Evolutionary conservation across 2,113 vertebrate species (phyloP).

Genomic region (Accipiter virgatus): DNA sequence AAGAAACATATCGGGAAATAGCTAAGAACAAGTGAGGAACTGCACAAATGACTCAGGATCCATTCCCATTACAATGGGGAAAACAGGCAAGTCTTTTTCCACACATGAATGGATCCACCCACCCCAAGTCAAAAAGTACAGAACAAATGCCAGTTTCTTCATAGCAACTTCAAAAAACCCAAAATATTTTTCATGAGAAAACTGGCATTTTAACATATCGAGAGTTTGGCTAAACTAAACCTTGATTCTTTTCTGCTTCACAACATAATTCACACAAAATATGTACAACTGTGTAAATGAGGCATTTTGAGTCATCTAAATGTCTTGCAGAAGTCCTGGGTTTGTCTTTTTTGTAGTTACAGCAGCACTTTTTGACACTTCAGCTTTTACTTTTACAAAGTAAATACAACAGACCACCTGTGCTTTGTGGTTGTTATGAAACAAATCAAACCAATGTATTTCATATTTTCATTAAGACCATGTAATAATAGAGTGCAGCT

Average conservation of each 20-base stretch:
- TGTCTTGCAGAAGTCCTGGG: neutral
- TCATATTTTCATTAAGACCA: neutral
- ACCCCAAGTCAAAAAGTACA: neutral
- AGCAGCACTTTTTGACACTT: neutral
- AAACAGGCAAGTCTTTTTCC: slow-evolving; percentile 10
- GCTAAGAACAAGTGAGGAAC: neutral
- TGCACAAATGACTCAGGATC: slow-evolving; percentile 10
- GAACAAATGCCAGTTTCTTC: neutral
- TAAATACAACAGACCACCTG: neutral
- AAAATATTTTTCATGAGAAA: neutral
- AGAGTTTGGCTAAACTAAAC: neutral
- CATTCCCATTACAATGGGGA: neutral
- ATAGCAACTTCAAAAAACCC: neutral
- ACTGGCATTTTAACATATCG: neutral
- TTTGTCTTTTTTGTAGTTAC: neutral
- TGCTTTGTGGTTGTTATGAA: neutral
- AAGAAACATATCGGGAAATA: neutral
- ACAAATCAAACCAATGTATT: neutral
- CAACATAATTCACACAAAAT: neutral
- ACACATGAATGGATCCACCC: neutral
- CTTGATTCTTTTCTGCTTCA: neutral
- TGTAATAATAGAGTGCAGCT: neutral
- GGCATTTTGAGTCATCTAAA: neutral
- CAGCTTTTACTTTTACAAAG: neutral
- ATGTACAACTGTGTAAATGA: neutral